Base-by-base conservation (phyloP, 2,797 vertebrate species). In the Cetoscarus ocellatus region DNA sequence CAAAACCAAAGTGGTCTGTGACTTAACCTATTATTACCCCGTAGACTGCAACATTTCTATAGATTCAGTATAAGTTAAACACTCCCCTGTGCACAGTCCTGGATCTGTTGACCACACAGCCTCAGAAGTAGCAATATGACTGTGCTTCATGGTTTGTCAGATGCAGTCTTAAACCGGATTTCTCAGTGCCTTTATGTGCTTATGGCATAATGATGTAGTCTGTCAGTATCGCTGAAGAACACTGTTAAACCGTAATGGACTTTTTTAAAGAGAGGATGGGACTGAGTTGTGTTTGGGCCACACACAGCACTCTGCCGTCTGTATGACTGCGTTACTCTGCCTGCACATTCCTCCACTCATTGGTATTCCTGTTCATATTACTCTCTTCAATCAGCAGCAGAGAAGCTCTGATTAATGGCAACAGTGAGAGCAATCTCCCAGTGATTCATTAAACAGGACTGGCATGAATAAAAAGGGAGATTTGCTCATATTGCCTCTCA, bases 401-500 rank as follows among this genome's bases (percentile, higher is more conserved):
- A 91, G 90, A 87, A 88, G 73, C 90, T 90, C 84, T 91, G 87
- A 94, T 94, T 93, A 94, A 92, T 90, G 88, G 89, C 87, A 87
- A 90, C 88, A 88, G 74, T 91, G 88, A 88, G 88, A 90, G 92
- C 88, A 91, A 90, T 93, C 92, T 92, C 87, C 80, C 65, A 82
- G 85, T 83, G 89, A 92, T 93, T 94, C 84, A 92, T 93, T 94
- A 93, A 92, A 91, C 83, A 88, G 83, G 79, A 77, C 88, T 84
- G 90, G 89, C 86, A 88, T 91, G 87, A 91, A 94, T 91, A 92
- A 93, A 92, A 94, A 93, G 89, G 88, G 80, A 91, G 83, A 91
- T 92, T 90, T 86, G 85, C 88, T 91, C 85, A 84, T 93, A 93
- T 92, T 91, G 90, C 88, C 82, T 86, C 86, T 92, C 86, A 91